phyloP scores from a whole-genome alignment of 2,888 invertebrate species.

The Polyommatus icarus region DNA sequence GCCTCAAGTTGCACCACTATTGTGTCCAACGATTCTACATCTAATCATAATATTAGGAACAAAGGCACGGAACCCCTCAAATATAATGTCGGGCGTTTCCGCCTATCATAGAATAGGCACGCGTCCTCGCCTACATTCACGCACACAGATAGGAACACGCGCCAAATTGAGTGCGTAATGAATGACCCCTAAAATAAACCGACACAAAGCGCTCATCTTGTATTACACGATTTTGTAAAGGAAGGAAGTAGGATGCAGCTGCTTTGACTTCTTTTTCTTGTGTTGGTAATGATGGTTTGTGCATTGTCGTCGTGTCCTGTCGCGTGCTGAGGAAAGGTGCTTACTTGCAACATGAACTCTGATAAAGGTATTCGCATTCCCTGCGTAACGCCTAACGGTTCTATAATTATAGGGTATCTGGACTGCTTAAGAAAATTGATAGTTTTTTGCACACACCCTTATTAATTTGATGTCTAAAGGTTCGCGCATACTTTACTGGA shows the following conservation, averaged over 20 bases:
- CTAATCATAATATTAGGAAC: conserved; percentile 30
- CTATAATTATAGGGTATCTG: not conserved
- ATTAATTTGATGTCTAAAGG: not conserved
- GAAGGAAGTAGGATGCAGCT: conserved; percentile 79
- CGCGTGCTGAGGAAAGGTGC: conserved; percentile 78
- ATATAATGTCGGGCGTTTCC: conserved; percentile 44
- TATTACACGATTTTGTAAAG: conserved; percentile 73
- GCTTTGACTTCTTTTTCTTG: conserved; percentile 69
- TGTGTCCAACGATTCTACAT: conserved; percentile 15
- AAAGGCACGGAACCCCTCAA: conserved; percentile 31
- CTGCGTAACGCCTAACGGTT: not conserved
- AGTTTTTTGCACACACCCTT: not conserved
- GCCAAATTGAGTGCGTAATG: conserved; percentile 75
- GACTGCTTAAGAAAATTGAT: not conserved
- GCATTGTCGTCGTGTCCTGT: conserved; percentile 73
- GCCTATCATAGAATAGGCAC: conserved; percentile 48
- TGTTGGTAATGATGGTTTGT: conserved; percentile 74
- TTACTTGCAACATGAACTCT: conserved; percentile 51
- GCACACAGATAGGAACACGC: conserved; percentile 74
- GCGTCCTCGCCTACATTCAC: conserved; percentile 48
- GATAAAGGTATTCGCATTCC: conserved; percentile 58
- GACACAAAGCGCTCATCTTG: conserved; percentile 69
- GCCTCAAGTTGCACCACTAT: not conserved
- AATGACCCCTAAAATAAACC: conserved; percentile 74
- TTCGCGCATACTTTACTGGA: not conserved